Conservation (phyloP, 2,888 invertebrate genomes). For the Nymphalis c-album region DNA sequence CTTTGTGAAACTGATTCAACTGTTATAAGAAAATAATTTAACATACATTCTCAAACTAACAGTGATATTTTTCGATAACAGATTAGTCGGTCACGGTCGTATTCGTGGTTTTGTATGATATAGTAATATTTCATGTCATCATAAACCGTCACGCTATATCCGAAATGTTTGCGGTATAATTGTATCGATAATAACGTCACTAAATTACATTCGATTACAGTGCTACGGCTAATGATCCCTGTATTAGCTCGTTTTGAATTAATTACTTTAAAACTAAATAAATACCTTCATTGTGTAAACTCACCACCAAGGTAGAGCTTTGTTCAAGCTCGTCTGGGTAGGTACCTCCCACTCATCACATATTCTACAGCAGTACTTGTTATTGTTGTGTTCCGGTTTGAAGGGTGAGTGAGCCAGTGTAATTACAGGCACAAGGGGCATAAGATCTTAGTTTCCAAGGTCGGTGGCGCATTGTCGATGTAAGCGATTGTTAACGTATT, state of each 20-base stretch:
- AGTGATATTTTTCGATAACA: background rate
- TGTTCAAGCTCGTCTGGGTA: too few species aligned
- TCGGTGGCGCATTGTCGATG: too few species aligned
- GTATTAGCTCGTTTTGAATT: slow-evolving; percentile 19
- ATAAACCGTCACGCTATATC: slow-evolving; percentile 21
- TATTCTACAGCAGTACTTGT: too few species aligned
- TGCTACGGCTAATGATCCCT: slow-evolving; percentile 26
- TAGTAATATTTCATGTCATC: slow-evolving; percentile 5
- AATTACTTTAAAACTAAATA: slow-evolving; percentile 7
- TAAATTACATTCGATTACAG: slow-evolving; percentile 27
- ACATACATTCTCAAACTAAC: background rate
- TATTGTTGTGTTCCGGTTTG: too few species aligned
- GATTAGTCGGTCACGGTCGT: slow-evolving; percentile 5
- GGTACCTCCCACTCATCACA: too few species aligned
- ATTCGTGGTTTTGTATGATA: background rate
- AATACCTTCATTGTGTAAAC: background rate
- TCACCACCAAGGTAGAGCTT: too few species aligned
- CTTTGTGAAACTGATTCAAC: background rate
- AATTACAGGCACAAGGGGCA: too few species aligned
- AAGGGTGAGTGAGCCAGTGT: too few species aligned
- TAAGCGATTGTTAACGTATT: too few species aligned
- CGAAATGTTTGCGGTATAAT: slow-evolving; percentile 23
- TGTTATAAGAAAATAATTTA: background rate
- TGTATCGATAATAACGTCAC: slow-evolving; percentile 18
- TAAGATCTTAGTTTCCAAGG: too few species aligned